These are phyloP conservation scores for Orthonyx spaldingii DNA, from an alignment of 2,113 vertebrate genomes.

Conservation along the genomic window DNA sequence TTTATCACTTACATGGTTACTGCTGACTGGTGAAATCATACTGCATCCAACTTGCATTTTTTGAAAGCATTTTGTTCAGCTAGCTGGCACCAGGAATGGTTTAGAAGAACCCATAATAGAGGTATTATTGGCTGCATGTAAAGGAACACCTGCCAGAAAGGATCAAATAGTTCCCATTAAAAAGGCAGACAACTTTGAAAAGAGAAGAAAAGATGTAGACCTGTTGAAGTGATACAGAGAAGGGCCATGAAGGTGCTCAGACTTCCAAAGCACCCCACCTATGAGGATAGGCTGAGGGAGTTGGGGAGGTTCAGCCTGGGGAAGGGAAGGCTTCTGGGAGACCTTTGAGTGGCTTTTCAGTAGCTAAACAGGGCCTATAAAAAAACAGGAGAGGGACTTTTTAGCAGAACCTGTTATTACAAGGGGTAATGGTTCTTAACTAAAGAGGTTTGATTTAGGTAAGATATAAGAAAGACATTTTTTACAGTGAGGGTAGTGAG, in stretches of 20 bases:
- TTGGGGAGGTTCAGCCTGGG: neutral
- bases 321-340: neutral
- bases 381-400: neutral
- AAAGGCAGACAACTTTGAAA: neutral
- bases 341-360: neutral
- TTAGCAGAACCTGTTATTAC: neutral
- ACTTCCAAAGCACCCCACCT: neutral
- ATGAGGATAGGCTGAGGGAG: neutral
- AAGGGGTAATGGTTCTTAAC: neutral
- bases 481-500: neutral
- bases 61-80: neutral
- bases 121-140: neutral
- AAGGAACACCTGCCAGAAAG: neutral
- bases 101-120: neutral
- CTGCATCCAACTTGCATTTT: neutral
- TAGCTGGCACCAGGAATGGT: neutral
- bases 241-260: neutral
- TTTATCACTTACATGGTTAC: neutral
- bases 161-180: neutral
- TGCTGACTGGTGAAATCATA: neutral
- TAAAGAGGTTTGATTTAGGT: neutral
- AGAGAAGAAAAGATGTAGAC: neutral
- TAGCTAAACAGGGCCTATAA: neutral
- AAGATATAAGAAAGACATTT: neutral
- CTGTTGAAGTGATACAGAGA: neutral